Base-by-base conservation (phyloP, 2,797 vertebrate genomes). In the Onychomys leucogaster region DNA sequence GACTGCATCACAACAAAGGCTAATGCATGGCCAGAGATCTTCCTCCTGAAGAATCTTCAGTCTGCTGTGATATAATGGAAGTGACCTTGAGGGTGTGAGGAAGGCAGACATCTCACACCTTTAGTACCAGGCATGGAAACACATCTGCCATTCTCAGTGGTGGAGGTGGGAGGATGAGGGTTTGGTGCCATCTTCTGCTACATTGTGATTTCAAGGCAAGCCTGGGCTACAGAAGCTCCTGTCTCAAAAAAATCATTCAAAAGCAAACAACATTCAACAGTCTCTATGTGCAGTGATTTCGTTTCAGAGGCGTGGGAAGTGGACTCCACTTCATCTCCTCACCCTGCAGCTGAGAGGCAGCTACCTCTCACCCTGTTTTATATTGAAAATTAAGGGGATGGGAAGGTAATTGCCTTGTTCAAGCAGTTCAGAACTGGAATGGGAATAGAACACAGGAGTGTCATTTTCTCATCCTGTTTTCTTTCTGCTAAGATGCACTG, bases 371-470 rank as follows among this genome's bases (percentile, higher is more conserved):
- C 55, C n/a, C 8, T 12, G 32, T 83, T 96, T 86, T 82, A 93
- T 94, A 93, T 65, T 46, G 90, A 95, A 96, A 96, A 78, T 94
- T 94, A 95, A 96, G 63, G 57, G 41, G 41, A 23, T 83, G 21
- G 37, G 59, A 92, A 95, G 83, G 63, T 61, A 91, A 92, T 55
- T 95, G 89, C 67, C 88, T 95, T 76, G 21, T 89, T 95, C 27
- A 87, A 95, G 69, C 91, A 61, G 69, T 59, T 96, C 91, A 55
- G 63, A 34, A 81, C 94, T 95, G 89, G 97, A 87, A 96, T 80
- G 78, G 57, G 25, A 96, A 59, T 27, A 61, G 78, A 81, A 89
- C 80, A 84, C 49, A 57, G 25, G 94, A 76, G 43, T 71, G 32
- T 52, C 21, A 25, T 49, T 86, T 92, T 67, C 63, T 94, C 19